phyloP scores from a whole-genome alignment of 2,888 invertebrate species.

The Pandemis corylana region DNA sequence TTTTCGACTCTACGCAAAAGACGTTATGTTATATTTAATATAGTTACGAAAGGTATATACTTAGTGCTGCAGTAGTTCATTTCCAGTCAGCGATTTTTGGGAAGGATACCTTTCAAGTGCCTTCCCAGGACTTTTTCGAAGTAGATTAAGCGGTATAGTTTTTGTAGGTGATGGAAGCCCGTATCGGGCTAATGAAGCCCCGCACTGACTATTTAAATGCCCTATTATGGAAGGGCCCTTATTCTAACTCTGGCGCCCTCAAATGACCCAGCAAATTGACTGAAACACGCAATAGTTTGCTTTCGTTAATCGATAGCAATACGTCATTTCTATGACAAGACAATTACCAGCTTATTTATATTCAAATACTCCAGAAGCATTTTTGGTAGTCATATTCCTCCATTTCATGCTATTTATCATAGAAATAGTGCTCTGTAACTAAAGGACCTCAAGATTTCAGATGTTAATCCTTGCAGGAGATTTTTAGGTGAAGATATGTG shows the following conservation, averaged over 20 bases:
- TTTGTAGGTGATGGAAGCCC: slow-evolving; percentile 49
- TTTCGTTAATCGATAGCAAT: slow-evolving; percentile 49
- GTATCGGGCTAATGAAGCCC: slow-evolving; percentile 71
- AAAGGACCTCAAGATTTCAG: no score
- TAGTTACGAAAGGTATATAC: neutral
- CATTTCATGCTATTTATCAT: neutral
- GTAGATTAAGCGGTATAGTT: slow-evolving; percentile 38
- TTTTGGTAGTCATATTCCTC: slow-evolving; percentile 9
- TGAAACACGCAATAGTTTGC: slow-evolving; percentile 75
- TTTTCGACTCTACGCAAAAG: neutral
- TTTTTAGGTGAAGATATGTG: neutral
- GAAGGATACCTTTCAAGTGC: slow-evolving; percentile 9
- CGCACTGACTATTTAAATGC: slow-evolving; percentile 77
- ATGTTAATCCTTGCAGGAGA: neutral
- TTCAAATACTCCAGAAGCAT: slow-evolving; percentile 2
- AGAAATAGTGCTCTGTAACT: no score
- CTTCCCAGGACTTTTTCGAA: neutral
- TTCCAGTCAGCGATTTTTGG: slow-evolving; percentile 4
- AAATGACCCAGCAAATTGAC: slow-evolving; percentile 82
- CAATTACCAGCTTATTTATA: slow-evolving; percentile 26
- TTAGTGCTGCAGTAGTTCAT: neutral
- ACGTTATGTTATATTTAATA: neutral
- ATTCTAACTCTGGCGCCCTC: slow-evolving; percentile 69
- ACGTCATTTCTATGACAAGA: slow-evolving; percentile 33
- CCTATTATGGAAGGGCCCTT: slow-evolving; percentile 67